phyloP scores from a whole-genome alignment of 2,797 vertebrate genomes.

The Lagorchestes hirsutus region DNA sequence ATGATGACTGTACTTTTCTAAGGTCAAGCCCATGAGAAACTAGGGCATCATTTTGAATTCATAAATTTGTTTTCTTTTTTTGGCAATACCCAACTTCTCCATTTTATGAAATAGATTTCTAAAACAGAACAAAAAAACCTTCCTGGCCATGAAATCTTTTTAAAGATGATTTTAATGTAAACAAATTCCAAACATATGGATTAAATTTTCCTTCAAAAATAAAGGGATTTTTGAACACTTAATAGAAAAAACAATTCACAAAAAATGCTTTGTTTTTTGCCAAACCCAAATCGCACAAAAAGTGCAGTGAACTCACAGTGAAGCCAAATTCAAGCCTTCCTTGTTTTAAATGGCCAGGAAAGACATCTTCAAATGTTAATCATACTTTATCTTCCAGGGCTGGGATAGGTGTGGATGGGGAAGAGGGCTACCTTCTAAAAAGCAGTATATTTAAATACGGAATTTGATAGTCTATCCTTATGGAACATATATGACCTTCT shows the following conservation, averaged over 20 bases:
- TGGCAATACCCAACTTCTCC: slow-evolving; percentile 63
- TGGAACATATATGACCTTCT: slow-evolving; percentile 56
- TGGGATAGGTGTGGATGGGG: not conserved
- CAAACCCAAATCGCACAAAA: slow-evolving; percentile 79
- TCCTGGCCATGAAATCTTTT: slow-evolving; percentile 60
- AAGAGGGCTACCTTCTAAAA: not conserved
- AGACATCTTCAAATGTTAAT: slow-evolving; percentile 68
- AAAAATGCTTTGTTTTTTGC: slow-evolving; percentile 77
- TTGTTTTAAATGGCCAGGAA: slow-evolving; percentile 66
- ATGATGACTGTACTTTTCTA: slow-evolving; percentile 54
- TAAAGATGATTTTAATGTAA: slow-evolving; percentile 77
- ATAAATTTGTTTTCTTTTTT: slow-evolving; percentile 70
- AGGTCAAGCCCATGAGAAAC: slow-evolving; percentile 65
- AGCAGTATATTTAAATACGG: not conserved
- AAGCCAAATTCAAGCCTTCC: slow-evolving; percentile 78
- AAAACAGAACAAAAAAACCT: slow-evolving; percentile 71
- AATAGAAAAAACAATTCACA: slow-evolving; percentile 79
- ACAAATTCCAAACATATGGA: slow-evolving; percentile 82
- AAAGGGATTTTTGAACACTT: slow-evolving; percentile 74
- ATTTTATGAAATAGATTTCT: slow-evolving; percentile 70
- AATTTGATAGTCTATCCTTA: slow-evolving; percentile 46
- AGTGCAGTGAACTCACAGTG: slow-evolving; percentile 76
- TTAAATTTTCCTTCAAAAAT: slow-evolving; percentile 81
- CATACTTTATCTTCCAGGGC: slow-evolving; percentile 12
- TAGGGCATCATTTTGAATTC: slow-evolving; percentile 72